Conservation (phyloP, 2,888 invertebrate genomes). For the Tipula helvola region DNA sequence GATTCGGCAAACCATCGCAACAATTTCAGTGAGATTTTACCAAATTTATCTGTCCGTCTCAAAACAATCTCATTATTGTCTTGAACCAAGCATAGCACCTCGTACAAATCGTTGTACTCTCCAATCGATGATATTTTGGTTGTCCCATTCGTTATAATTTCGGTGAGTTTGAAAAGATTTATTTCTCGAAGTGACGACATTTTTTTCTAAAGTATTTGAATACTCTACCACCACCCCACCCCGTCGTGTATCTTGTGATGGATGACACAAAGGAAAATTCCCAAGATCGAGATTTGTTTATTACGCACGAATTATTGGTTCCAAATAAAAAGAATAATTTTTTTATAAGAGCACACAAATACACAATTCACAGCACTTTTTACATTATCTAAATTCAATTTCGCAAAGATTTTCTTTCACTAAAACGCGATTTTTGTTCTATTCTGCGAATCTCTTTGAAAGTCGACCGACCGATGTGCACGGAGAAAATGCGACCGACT, state of each 20-base stretch:
- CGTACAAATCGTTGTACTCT: slow-evolving; percentile 28
- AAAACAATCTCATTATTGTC: slow-evolving; percentile 34
- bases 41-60: slow-evolving; percentile 28
- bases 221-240: neutral
- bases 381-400: neutral
- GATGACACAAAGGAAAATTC: neutral
- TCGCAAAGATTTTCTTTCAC: neutral
- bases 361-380: neutral
- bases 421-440: neutral
- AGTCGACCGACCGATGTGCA: neutral
- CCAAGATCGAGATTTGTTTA: neutral
- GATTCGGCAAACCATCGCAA: slow-evolving; percentile 33
- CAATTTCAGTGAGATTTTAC: slow-evolving; percentile 30
- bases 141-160: slow-evolving; percentile 31
- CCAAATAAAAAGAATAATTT: neutral
- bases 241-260: neutral
- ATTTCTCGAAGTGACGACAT: slow-evolving; percentile 22
- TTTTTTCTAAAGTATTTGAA: neutral
- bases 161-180: slow-evolving; percentile 30
- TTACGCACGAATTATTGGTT: neutral
- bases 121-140: slow-evolving; percentile 33
- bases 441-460: neutral
- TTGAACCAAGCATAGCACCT: slow-evolving; percentile 32
- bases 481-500: neutral
- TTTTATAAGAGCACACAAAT: neutral